Base-by-base conservation (phyloP, 2,113 vertebrate species). In the Rhagologus leucostigma region DNA sequence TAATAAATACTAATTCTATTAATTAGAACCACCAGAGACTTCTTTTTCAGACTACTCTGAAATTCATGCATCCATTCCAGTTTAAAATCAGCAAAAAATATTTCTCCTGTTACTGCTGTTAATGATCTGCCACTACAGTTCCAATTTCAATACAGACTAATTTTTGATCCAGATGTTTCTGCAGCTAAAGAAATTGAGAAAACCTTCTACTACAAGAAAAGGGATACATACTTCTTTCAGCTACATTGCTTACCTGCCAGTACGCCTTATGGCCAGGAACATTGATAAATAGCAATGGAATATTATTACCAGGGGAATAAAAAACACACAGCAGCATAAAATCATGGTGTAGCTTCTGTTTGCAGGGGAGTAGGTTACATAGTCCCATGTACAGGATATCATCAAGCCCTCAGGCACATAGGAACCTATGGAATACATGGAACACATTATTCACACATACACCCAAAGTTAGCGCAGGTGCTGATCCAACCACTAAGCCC, bases 341-440 rank as follows among this genome's bases (percentile, higher is more conserved):
- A 98, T 97, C 98, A 98, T 97, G 67, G 98, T 98, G 84, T 98
- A 98, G 78, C 97, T 98, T 96, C 96, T 97, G 83, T 97, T 98
- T 83, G 95, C 92, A 41, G 97, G 92, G 42, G 98, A 97, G 83
- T 97, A 96, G 52, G 97, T 98, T 74, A 97, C 81, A n/a, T 98
- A 98, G 89, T 98, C 98, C 98, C 97, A 97, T 0, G 98, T 98
- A 87, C 98, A 98, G 50, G 98, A 98, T 93, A 97, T 98, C 98
- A 97, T 98, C 95, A 98, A 94, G 60, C 97, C 97, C 62, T 98
- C 97, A 56, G 97, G 98, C 56, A 98, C 96, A 32, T 98, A 98
- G 30, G 97, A 98, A 96, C 98, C 97, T 98, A 24, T 20, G 56
- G 80, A 95, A 85, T 74, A 92, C 49, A 75, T 12, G 21, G 21